phyloP scores from a whole-genome alignment of 2,113 vertebrate species.

The Laticauda colubrina region DNA sequence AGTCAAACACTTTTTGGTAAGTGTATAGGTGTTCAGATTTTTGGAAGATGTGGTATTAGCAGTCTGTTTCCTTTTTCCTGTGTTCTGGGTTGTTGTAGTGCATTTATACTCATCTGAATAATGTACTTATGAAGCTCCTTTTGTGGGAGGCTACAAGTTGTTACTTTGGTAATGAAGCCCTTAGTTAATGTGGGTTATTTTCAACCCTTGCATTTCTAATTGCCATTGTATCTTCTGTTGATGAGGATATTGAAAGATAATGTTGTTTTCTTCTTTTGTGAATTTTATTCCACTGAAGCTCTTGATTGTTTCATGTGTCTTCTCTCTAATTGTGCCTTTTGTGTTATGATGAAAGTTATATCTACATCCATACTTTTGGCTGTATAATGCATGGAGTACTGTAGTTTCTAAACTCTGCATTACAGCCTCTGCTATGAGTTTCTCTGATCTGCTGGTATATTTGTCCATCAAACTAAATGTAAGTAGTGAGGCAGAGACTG shows the following conservation, averaged over 20 bases:
- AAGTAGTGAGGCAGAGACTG: neutral
- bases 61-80: neutral
- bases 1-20: neutral
- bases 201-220: neutral
- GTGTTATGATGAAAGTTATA: neutral
- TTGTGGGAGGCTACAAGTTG: neutral
- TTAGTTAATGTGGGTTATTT: neutral
- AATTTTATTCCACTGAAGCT: neutral
- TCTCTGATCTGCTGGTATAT: neutral
- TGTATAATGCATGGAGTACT: neutral
- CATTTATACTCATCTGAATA: neutral
- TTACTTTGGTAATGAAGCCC: neutral
- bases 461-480: neutral
- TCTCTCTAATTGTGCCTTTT: neutral
- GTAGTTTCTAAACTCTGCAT: neutral
- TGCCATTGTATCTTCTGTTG: neutral
- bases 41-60: neutral
- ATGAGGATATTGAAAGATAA: neutral
- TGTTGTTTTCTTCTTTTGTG: neutral
- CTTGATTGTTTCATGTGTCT: neutral
- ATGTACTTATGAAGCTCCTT: neutral
- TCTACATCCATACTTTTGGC: neutral
- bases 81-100: neutral
- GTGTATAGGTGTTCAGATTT: neutral
- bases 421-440: neutral